Base-by-base conservation (phyloP, 2,888 invertebrate species). In the Perizoma affinitatum region DNA sequence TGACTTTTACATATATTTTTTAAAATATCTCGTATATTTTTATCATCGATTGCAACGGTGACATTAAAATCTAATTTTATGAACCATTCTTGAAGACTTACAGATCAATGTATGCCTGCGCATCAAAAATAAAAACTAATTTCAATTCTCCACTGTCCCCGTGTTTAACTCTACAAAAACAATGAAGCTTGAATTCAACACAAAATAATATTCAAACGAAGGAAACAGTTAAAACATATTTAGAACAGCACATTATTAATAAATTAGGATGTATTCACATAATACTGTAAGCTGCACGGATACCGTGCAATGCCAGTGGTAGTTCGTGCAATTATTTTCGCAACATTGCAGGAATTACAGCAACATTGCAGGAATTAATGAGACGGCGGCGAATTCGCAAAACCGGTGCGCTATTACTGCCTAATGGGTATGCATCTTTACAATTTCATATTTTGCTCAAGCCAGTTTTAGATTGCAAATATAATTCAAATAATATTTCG, bases 321-420 rank as follows among this genome's bases (percentile, higher is more conserved):
- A 38, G 33, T 33, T 6, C 46, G 44, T 59, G 59, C 54, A 49
- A 51, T 60, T 55, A 62, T 54, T 51, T 50, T 58, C 51, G 51
- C 62, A 58, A 40, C 46, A 51, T 54, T 54, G 51, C 58, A 62
- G 53, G 50, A 54, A 61, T 61, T 57, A 54, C 53, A 38, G 44
- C 50, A 22, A 40, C 54, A 54, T 44, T 58, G 46, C 61, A 36
- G 45, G 38, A 58, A 54, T 58, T 58, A 58, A 52, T 54, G 58
- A 53, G 34, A 49, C 38, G 41, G 52, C 42, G 44, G 48, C 11
- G 48, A 44, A 58, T 54, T 54, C 51, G 58, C 47, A 10, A 53
- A 61, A 54, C 43, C 57, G 34, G 50, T 41, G 38, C 47, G 10
- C 49, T 10, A 50, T 58, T 58, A 46, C 33, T n/a, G 47, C 34